Base-by-base conservation (phyloP, 2,113 vertebrate species). In the Rhinogobius similis region DNA sequence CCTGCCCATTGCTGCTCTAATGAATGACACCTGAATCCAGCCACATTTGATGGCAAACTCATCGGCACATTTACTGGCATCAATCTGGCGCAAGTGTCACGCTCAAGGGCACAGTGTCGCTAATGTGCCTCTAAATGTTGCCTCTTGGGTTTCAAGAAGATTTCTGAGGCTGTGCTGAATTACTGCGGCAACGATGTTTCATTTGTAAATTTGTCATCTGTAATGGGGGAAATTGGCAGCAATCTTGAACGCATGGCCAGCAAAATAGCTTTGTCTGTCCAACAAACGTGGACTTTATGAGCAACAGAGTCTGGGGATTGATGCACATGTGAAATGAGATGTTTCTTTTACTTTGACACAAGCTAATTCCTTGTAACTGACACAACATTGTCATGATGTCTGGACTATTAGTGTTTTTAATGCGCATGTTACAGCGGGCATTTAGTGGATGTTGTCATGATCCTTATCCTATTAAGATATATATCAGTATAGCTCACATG, bases 21-120 rank as follows among this genome's bases (percentile, higher is more conserved):
- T 73, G 67, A 77, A n/a, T 69, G 75, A 83, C 65, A 87, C 68
- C 77, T 80, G 81, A 87, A 81, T 85, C 83, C 68, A 14, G 10
- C 78, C 75, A 84, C 77, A 71, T 74, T 73, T 70, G 75, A 85
- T 73, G 84, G 68, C 32, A 76, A 64, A 76, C 73, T 68, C 62
- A 75, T 82, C 79, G 76, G 70, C 43, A 86, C 84, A 90, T 87
- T 90, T 86, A 87, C 82, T 62, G 75, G 75, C 85, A 85, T 75
- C 86, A 86, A 90, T 88, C 77, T 78, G 71, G 53, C 70, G 77
- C 79, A 82, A 91, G 84, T 81, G 79, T 67, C 76, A 66, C 65
- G 70, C 82, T 88, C 87, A 90, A 90, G 88, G 85, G 67, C 84
- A 81, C 46, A 68, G 68, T 71, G 52, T 65, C 69, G 65, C 72